These are phyloP conservation scores for Xylota sylvarum DNA, from an alignment of 2,888 invertebrate genomes.

Conservation along the genomic window DNA sequence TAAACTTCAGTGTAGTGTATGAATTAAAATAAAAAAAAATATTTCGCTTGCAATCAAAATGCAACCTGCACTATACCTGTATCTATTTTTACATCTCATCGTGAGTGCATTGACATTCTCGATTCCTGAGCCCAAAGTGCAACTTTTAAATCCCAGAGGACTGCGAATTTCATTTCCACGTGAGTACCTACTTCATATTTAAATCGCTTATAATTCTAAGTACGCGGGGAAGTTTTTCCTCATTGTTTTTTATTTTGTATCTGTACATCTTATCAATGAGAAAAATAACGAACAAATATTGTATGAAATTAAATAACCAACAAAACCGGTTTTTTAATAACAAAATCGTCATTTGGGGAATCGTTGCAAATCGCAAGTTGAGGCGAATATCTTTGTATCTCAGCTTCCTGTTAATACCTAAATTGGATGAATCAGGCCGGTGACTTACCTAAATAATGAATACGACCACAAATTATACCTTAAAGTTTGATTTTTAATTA, in stretches of 20 bases:
- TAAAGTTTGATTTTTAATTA: neutral
- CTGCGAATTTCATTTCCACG: conserved; percentile 59
- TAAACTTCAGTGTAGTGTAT: neutral
- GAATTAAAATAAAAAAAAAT: no score
- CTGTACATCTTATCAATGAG: neutral
- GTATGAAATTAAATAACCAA: neutral
- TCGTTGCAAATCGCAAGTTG: neutral
- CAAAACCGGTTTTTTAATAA: conserved; percentile 12
- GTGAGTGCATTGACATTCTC: conserved; percentile 41
- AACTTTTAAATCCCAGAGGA: conserved; percentile 44
- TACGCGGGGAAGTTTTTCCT: conserved; percentile 1
- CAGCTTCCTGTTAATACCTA: neutral
- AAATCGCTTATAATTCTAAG: neutral
- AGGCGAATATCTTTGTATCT: neutral
- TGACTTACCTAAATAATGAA: neutral
- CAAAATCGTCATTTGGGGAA: neutral
- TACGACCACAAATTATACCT: no score
- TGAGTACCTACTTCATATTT: conserved; percentile 50
- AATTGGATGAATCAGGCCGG: neutral
- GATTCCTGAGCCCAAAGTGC: conserved; percentile 55
- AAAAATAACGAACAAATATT: neutral
- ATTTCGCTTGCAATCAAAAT: conserved; percentile 15
- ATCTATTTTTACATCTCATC: conserved; percentile 38
- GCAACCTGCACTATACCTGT: conserved; percentile 27
- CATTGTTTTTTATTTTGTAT: neutral